Base-by-base conservation (phyloP, 2,888 invertebrate genomes). In the Stenodema calcarata region DNA sequence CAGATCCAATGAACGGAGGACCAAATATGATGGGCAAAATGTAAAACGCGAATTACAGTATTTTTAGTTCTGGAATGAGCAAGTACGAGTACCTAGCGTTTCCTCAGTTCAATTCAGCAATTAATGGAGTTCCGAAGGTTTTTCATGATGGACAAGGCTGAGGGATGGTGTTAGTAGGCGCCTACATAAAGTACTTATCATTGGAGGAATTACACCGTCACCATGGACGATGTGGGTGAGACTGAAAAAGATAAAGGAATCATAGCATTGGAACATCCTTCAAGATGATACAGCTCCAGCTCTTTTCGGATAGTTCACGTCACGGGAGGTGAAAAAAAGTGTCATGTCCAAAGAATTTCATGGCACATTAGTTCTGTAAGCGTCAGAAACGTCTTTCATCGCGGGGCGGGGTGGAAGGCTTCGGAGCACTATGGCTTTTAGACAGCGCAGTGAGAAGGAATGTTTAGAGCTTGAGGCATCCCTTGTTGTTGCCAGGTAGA, bases 261-360 rank as follows among this genome's bases (percentile, higher is more conserved):
- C 27, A 62, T 62, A 62, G 62, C 27, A 23, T 23, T 27, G 62
- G 0, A 62, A 23, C 7, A 62, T 62, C 62, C 62, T 62, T 62
- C 23, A 62, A 6, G 23, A 12, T 62, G 62, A 62, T 62, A 62
- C 62, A 62, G 62, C 62, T 62, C 62, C 9, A 62, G 23, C 62
- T 23, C 62, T 62, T 62, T 62, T 62, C 62, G 62, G 62, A 62
- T 23, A 27, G 62, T 62, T 62, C 62, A 23, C 62, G 62, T 75
- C 30, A 75, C 30, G 73, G 30, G 41, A 75, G n/a, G 16, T 16
- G 16, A 16, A 75, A 75, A 76, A 44, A 78, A 78, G 78, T 44
- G 44, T 78, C 78, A 42, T 44, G 73, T 73, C 73, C 73, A 44
- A 44, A 44, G 47, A 44, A 78, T 78, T 78, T 78, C 78, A 78